These are phyloP conservation scores for Uria aalge DNA, from an alignment of 2,113 vertebrate genomes.

Conservation along the genomic window DNA sequence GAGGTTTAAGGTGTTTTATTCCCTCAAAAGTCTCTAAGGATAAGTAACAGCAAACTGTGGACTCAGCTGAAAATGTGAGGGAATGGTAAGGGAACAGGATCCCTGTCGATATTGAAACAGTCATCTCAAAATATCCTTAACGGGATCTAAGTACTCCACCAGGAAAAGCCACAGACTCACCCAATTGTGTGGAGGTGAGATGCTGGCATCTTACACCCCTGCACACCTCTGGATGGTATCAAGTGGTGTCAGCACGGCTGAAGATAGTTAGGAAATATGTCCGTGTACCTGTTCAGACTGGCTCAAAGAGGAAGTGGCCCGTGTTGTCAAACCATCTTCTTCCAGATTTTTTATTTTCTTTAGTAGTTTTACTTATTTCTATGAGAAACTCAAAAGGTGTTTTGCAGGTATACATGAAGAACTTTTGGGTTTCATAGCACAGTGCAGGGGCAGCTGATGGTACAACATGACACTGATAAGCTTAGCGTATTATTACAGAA, in stretches of 20 bases:
- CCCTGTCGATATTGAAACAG: background rate
- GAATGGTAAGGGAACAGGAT: background rate
- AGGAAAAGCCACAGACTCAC: background rate
- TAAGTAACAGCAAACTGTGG: background rate
- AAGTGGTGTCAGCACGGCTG: background rate
- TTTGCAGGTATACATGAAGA: background rate
- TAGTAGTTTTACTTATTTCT: background rate
- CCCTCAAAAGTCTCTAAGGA: background rate
- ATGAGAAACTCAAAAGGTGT: background rate
- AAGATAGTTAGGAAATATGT: background rate
- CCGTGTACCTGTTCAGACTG: background rate
- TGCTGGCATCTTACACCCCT: background rate
- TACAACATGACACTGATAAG: background rate
- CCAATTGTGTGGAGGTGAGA: rapidly evolving
- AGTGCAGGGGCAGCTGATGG: background rate
- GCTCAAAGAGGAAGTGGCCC: background rate
- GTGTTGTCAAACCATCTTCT: background rate
- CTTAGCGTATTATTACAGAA: background rate
- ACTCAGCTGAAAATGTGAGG: background rate
- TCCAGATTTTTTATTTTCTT: background rate
- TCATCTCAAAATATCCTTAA: background rate
- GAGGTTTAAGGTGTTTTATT: background rate
- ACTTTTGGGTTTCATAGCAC: background rate
- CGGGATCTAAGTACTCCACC: background rate
- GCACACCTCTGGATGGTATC: background rate